Evolutionary conservation across 2,113 vertebrate species (phyloP).

Genomic region (Nansenia antarctica): DNA sequence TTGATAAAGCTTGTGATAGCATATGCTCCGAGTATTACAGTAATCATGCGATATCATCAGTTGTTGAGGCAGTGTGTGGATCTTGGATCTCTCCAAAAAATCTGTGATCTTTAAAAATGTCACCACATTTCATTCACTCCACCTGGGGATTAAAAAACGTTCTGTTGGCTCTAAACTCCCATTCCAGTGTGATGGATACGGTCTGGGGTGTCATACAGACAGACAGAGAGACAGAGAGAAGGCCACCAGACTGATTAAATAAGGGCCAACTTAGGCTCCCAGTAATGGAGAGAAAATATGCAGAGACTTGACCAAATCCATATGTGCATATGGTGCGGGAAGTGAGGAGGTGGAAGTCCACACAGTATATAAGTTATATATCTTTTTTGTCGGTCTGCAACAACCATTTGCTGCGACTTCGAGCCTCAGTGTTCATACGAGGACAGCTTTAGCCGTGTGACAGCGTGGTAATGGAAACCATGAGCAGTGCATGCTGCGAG

Average conservation of each 20-base stretch:
- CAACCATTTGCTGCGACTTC: background rate
- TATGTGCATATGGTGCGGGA: no score
- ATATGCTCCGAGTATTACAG: background rate
- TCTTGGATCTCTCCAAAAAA: constrained; percentile 18
- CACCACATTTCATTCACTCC: no score
- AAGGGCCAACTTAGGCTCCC: no score
- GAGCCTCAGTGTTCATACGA: constrained; percentile 12
- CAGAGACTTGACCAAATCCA: no score
- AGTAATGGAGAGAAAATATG: no score
- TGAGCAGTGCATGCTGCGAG: constrained; percentile 47
- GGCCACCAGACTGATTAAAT: no score
- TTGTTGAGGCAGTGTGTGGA: constrained; percentile 3
- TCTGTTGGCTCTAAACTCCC: background rate
- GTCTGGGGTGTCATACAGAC: no score
- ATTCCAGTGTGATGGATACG: no score
- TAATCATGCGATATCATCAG: constrained; percentile 2
- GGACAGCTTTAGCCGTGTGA: constrained; percentile 30
- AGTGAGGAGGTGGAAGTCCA: no score
- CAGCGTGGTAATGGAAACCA: constrained; percentile 39
- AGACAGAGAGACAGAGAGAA: no score
- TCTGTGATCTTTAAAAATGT: no score
- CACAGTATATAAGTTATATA: background rate
- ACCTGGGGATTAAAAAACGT: no score
- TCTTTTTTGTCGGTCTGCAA: background rate
- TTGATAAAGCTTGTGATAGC: background rate